Evolutionary conservation across 1,140 invertebrate species (phyloP), one percentile per base, ranked within the genome.

Genomic region (Centruroides sculpturatus): DNA sequence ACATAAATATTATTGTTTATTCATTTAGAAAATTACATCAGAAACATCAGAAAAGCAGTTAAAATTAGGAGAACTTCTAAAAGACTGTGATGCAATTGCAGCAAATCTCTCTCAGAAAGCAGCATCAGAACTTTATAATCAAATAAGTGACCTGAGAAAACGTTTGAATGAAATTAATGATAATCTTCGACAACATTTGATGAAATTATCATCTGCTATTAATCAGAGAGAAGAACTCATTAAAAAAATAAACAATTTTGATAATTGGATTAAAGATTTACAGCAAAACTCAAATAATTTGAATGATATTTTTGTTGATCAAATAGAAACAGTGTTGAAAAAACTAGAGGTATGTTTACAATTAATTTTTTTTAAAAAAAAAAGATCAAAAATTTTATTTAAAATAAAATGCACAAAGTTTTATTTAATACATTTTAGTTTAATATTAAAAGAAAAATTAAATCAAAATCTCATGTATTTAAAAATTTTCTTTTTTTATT

Each of bases 251-350:
- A 79, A 82, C 10, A 83, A 85, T 64, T 89, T 94, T 69, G 82
- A 85, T 55, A 85, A 84, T 56, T 93, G 89, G 88, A 82, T 94
- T 73, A 84, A 85, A 52, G 80, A 84, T 58, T 78, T 91, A 53
- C 79, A 83, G 66, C 76, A 81, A 23, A 84, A 86, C 67, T 80
- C 88, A 23, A 81, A 83, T 51, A 83, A 86, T 66, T 82, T 87
- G 55, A 85, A 86, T 72, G 87, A 89, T 69, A 82, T 92, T 12
- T 81, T 82, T 69, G 78, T 85, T 3, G 85, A 88, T 66, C 83
- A 86, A 70, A 82, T 92, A 3, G 85, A 89, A 64, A 79, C 82
- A 1, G 82, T 81, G 52, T 70, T 91, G n/a, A 84, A 87, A 66
- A 83, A 83, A 4, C 80, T 92, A 58, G 86, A 92, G 64, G 73